phyloP scores from a whole-genome alignment of 2,888 invertebrate species.

The Athalia rosae region DNA sequence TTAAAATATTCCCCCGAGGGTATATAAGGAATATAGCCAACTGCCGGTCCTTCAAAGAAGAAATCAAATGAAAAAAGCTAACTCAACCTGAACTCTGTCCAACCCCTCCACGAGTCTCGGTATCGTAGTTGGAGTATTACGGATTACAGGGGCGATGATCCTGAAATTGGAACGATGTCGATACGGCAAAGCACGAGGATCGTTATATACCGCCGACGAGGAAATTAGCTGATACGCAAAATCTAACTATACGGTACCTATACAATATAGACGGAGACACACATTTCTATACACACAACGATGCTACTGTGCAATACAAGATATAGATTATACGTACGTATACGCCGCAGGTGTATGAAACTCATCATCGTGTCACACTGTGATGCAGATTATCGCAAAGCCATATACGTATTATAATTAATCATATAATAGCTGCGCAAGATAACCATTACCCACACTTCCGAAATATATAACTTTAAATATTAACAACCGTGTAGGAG shows the following conservation, averaged over 20 bases:
- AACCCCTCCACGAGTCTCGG: too few relatives aligned
- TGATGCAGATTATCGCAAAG: too few relatives aligned
- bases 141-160: background rate
- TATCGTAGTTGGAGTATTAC: too few relatives aligned
- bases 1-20: too few relatives aligned
- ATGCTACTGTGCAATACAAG: too few relatives aligned
- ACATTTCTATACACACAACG: background rate
- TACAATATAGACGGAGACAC: background rate
- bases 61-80: too few relatives aligned
- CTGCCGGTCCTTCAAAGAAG: too few relatives aligned
- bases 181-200: background rate
- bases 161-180: slow-evolving; percentile 7
- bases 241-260: background rate
- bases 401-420: slow-evolving; percentile 12
- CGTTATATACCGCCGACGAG: background rate
- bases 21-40: too few relatives aligned
- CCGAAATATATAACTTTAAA: background rate
- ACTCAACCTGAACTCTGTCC: too few relatives aligned
- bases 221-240: slow-evolving; percentile 16
- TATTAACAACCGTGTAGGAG: background rate
- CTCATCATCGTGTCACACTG: slow-evolving; percentile 12
- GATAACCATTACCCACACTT: slow-evolving; percentile 8
- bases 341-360: background rate
- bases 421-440: background rate
- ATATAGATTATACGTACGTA: too few relatives aligned